These are phyloP conservation scores for Archilochus colubris DNA, from an alignment of 2,113 vertebrate genomes.

Conservation along the genomic window DNA sequence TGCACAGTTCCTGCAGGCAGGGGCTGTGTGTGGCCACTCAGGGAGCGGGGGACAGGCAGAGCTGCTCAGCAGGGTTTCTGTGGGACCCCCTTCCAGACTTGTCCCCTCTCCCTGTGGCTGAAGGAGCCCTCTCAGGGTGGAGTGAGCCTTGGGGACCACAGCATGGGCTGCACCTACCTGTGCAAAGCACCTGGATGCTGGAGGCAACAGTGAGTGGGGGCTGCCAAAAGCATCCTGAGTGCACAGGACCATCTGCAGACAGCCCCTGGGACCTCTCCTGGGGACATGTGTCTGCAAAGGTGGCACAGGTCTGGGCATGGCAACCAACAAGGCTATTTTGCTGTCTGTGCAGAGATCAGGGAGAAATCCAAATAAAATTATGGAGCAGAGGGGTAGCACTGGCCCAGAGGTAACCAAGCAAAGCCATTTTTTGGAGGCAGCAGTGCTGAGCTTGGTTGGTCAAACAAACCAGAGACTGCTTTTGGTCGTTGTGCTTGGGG, in stretches of 20 bases:
- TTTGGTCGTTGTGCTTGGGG: rapidly evolving
- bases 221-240: neutral
- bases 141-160: neutral
- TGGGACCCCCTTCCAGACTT: neutral
- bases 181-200: too few species aligned
- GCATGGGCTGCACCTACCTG: neutral
- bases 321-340: neutral
- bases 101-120: neutral
- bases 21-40: neutral
- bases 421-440: rapidly evolving
- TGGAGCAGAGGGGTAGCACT: neutral
- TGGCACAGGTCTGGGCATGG: rapidly evolving
- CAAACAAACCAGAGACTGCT: neutral
- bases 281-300: rapidly evolving
- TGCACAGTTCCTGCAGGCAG: neutral
- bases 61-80: neutral
- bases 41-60: neutral
- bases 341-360: neutral
- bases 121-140: neutral
- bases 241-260: neutral
- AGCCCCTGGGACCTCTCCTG: neutral
- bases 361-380: neutral
- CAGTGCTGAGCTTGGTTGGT: neutral
- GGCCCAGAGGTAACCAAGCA: neutral
- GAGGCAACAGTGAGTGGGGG: too few species aligned